phyloP scores from a whole-genome alignment of 64 coral and sea anemone genomes.

The Montipora sp. region DNA sequence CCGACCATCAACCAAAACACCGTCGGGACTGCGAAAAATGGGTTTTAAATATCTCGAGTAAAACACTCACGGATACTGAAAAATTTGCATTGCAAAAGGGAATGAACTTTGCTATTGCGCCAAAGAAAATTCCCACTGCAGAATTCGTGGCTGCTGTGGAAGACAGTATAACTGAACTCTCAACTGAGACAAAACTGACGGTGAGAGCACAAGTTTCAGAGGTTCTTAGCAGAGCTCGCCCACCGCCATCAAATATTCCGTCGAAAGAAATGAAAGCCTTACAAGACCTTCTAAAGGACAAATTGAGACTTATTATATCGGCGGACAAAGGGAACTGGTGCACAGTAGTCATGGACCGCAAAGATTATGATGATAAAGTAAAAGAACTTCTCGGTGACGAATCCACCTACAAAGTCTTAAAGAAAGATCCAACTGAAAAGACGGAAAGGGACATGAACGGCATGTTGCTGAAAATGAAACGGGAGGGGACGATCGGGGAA shows the following conservation, averaged over 20 bases:
- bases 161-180: neutral
- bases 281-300: constrained; percentile 15
- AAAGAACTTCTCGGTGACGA: no score
- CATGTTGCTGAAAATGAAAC: no score
- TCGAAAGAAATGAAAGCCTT: neutral
- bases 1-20: no score
- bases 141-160: constrained; percentile 9
- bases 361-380: constrained; percentile 13
- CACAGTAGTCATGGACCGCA: constrained; percentile 36
- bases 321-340: constrained; percentile 12
- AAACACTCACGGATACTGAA: no score
- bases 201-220: neutral
- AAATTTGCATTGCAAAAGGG: neutral
- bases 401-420: no score
- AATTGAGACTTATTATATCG: constrained; percentile 12
- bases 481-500: no score
- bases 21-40: no score
- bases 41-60: no score
- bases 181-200: neutral
- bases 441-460: no score
- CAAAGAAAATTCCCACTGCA: constrained; percentile 20
- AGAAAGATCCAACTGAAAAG: no score
- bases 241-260: neutral
- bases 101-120: constrained; percentile 16
- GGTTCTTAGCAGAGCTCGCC: neutral